Evolutionary conservation across 2,113 vertebrate species (phyloP), one percentile per base, ranked within the genome.

Genomic region (Tragelaphus scriptus): DNA sequence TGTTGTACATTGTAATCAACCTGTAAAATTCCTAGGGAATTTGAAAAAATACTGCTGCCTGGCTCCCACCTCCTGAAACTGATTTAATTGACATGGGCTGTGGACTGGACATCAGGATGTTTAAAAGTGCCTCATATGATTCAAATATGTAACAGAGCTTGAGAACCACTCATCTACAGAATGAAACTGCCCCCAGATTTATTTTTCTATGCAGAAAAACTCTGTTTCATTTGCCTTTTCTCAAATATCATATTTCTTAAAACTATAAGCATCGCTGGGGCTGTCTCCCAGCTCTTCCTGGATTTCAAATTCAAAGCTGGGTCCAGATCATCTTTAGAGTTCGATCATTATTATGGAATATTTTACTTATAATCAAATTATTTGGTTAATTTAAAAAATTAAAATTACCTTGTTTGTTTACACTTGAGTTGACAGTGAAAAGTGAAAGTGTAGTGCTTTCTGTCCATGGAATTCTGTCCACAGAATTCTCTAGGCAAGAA

Each of bases 211-310:
- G 44, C 19, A 68, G 68, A 61, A 95, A 97, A 97, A 44, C 65
- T 87, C 63, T 61, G 84, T 77, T 94, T 88, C 30, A 71, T 7
- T 92, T 96, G 40, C 44, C 30, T 97, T 96, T 94, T 75, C 61
- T 86, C 94, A 88, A 91, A 71, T 11, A 23, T 55, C 7, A 0
- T 68, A 51, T 96, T 97, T 98, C 65, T 96, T 96, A 95, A 87
- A 94, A 71, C 47, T 93, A 53, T n/a, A 88, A 85, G 26, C 17
- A 65, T 17, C 65, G 13, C 6, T n/a, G 36, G 58, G 77, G 12
- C 36, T 88, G 26, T 68, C 28, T 95, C 32, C 75, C 15, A 85
- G 49, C 25, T 80, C 53, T 90, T 81, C 53, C 47, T 93, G 86
- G 30, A 65, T 87, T 95, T n/a, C 9, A 47, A 79, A 55, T 82